Evolutionary conservation across 2,888 invertebrate genomes (phyloP).

Genomic region (Protodeltote pygarga): DNA sequence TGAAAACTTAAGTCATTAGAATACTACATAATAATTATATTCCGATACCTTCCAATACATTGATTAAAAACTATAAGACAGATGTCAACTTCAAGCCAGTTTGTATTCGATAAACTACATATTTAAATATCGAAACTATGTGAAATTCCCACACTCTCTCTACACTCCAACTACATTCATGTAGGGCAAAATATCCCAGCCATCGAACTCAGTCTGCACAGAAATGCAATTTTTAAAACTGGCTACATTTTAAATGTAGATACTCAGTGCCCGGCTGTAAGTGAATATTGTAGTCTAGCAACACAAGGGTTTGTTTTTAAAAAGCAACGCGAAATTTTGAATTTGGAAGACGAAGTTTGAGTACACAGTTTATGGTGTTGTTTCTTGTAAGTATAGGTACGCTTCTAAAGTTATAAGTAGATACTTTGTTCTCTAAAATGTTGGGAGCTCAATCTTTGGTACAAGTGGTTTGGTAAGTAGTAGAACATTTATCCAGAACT

Average conservation of each 20-base stretch:
- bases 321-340: slow-evolving; percentile 1
- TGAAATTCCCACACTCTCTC: neutral
- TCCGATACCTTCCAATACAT: too few relatives aligned
- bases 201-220: slow-evolving; percentile 11
- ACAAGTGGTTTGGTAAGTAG: too few relatives aligned
- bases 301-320: slow-evolving; percentile 11
- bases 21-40: too few relatives aligned
- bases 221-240: slow-evolving; percentile 43
- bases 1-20: too few relatives aligned
- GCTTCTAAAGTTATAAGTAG: neutral
- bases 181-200: slow-evolving; percentile 10
- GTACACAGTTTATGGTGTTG: neutral
- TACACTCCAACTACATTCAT: slow-evolving; percentile 14
- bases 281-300: slow-evolving; percentile 26
- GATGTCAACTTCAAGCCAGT: too few relatives aligned
- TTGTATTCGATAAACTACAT: too few relatives aligned
- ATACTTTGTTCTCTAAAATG: too few relatives aligned
- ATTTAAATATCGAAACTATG: too few relatives aligned
- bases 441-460: too few relatives aligned
- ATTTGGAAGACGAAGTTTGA: slow-evolving; percentile 10
- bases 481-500: too few relatives aligned
- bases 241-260: slow-evolving; percentile 21
- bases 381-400: neutral
- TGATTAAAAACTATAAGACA: too few relatives aligned
- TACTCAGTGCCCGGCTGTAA: slow-evolving; percentile 24